Conservation (phyloP, 1,140 invertebrate species). For the Linepithema humile region DNA sequence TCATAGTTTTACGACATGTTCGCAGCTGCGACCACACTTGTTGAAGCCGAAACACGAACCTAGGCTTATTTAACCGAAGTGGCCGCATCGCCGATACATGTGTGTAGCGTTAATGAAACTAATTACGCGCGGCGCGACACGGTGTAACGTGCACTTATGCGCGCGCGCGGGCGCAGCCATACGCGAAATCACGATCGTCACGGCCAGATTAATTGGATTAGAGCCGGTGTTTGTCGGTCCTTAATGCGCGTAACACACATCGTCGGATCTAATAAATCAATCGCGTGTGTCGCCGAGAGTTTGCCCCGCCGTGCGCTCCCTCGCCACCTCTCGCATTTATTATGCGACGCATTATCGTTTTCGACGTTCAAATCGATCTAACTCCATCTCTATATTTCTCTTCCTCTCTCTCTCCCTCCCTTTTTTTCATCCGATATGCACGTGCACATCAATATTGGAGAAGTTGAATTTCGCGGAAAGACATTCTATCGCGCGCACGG, state of each 20-base stretch:
- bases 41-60: neutral
- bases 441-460: neutral
- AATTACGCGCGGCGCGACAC: slow-evolving; percentile 60
- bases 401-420: neutral
- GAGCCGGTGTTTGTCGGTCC: slow-evolving; percentile 55
- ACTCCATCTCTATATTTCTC: neutral
- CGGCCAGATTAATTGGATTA: slow-evolving; percentile 67
- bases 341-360: slow-evolving; percentile 52
- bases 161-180: neutral
- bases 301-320: neutral
- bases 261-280: slow-evolving; percentile 64
- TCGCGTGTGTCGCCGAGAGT: slow-evolving; percentile 46
- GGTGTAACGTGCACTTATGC: slow-evolving; percentile 56
- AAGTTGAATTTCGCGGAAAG: slow-evolving; percentile 11
- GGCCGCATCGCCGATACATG: slow-evolving; percentile 41
- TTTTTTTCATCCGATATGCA: neutral
- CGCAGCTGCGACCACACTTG: neutral
- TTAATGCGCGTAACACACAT: slow-evolving; percentile 58
- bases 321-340: slow-evolving; percentile 42
- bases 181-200: slow-evolving; percentile 62
- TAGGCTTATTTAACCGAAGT: slow-evolving; percentile 55
- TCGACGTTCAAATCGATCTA: slow-evolving; percentile 36
- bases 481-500: slow-evolving; percentile 18
- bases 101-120: slow-evolving; percentile 62
- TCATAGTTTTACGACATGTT: slow-evolving; percentile 21